Conservation (phyloP, 1,140 invertebrate genomes). For the Lasioglossum albipes region DNA sequence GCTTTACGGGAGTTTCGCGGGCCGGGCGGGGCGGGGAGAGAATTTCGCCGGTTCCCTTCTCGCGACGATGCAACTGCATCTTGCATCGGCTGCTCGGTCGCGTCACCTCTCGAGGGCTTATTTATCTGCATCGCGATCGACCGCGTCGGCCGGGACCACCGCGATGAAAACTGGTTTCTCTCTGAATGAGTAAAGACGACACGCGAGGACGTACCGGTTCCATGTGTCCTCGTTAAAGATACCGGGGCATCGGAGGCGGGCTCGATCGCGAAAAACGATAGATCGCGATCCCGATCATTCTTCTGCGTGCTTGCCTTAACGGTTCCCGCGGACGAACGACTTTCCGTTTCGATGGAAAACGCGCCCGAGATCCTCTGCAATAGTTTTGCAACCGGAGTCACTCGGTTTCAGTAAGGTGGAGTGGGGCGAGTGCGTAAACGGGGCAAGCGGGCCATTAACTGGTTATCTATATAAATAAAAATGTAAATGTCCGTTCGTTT, state of each 20-base stretch:
- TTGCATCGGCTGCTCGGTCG: background rate
- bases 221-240: constrained; percentile 10
- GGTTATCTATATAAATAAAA: no score
- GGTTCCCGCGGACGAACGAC: background rate
- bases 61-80: no score
- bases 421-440: no score
- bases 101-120: constrained; percentile 44
- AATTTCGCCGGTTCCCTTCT: constrained; percentile 16
- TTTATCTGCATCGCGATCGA: constrained; percentile 50
- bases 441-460: no score
- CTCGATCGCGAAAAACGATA: constrained; percentile 17
- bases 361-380: no score
- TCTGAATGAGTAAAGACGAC: constrained; percentile 51
- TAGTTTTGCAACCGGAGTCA: no score
- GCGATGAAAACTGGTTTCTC: constrained; percentile 58
- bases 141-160: constrained; percentile 45
- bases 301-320: background rate
- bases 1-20: background rate
- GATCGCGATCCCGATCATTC: no score
- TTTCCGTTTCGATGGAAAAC: background rate
- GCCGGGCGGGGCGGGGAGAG: no score
- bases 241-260: background rate
- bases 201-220: constrained; percentile 36
- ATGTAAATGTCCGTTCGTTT: no score
- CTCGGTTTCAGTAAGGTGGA: no score